Evolutionary conservation across 2,888 invertebrate genomes (phyloP), one percentile per base, ranked within the genome.

Genomic region (Andrena hattorfiana): DNA sequence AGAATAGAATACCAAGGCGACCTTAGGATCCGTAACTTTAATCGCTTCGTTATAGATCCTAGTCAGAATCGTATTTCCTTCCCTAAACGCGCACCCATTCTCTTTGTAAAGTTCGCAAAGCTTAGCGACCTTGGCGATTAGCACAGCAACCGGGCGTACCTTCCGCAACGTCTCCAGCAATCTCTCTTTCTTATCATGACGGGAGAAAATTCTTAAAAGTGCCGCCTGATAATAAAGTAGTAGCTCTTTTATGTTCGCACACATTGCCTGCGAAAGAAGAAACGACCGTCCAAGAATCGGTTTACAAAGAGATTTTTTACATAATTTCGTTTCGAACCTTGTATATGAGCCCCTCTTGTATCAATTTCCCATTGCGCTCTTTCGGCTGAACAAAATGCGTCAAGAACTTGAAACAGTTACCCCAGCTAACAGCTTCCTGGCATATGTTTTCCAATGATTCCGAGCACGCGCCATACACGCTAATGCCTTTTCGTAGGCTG

Each of bases 41-140:
- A 95, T 95, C 66, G 96, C 95, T 92, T 96, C 96, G 74, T 95
- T 95, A 90, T 96, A 97, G 76, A 97, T 94, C 90, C 96, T 96
- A 51, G 96, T 96, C 92, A 97, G 95, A 49, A 97, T 93, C 35
- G 95, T 95, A 0, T 95, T 95, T 2, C 96, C 96, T 85, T 94
- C 94, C 56, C 86, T 89, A 16, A 91, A 62, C 2, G 85, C 71
- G n/a, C 85, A 87, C 35, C 84, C 73, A 67, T 77, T 78, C 23
- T 90, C 84, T 13, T 78, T 89, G 66, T 92, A 89, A 77, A 90
- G 92, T 26, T 88, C 83, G 81, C 93, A 94, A 5, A 94, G 85
- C 71, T 84, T 87, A 10, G 93, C 91, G 2, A 94, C 88, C 83
- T 93, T 92, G 2, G 85, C 75, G 30, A 94, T 90, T 56, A 93